phyloP scores from a whole-genome alignment of 2,797 vertebrate species.

The Harpagifer antarcticus region DNA sequence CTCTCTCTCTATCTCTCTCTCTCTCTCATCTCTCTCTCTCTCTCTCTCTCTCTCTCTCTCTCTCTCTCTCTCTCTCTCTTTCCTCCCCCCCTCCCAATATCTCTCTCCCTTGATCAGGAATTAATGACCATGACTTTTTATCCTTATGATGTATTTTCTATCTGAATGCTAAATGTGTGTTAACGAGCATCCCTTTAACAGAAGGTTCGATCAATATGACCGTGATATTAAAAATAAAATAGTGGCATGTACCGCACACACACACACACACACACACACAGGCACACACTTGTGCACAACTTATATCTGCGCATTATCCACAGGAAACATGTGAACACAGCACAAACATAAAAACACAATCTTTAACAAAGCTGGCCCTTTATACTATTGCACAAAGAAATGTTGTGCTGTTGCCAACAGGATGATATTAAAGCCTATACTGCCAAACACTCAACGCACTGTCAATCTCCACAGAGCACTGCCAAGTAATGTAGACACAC shows the following conservation, averaged over 20 bases:
- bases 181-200: constrained; percentile 89
- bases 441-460: constrained; percentile 82
- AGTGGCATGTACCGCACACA: constrained; percentile 73
- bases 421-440: constrained; percentile 75
- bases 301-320: constrained; percentile 24
- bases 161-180: constrained; percentile 86
- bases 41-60: neutral
- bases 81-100: constrained; percentile 42
- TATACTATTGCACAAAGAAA: constrained; percentile 48
- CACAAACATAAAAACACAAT: constrained; percentile 62
- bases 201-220: constrained; percentile 83
- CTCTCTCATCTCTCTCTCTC: constrained; percentile 48
- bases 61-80: constrained; percentile 37
- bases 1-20: too few species aligned
- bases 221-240: constrained; percentile 63
- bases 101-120: constrained; percentile 84
- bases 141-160: constrained; percentile 87
- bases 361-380: constrained; percentile 50
- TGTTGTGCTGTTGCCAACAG: constrained; percentile 66
- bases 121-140: constrained; percentile 88
- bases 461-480: constrained; percentile 77
- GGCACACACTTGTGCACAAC: constrained; percentile 15
- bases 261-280: constrained; percentile 47
- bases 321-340: constrained; percentile 57
- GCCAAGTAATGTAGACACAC: constrained; percentile 76